Conservation (phyloP, 2,797 vertebrate genomes). For the Coregonus sp. region DNA sequence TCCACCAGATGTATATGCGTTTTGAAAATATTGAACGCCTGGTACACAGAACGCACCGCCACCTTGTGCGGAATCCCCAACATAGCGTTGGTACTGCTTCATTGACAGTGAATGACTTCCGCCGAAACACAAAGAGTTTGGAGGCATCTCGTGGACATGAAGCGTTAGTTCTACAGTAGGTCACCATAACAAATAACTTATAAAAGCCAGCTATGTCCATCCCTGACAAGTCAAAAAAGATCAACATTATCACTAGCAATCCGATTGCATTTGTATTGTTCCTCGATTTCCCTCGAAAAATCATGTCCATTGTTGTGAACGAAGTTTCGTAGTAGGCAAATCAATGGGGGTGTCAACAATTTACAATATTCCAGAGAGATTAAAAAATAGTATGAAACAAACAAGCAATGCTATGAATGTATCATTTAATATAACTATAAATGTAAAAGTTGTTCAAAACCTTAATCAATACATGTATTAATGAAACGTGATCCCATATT, state of each 20-base stretch:
- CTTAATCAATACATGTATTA: not conserved
- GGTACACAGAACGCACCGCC: no score
- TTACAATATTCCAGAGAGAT: not conserved
- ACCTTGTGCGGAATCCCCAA: no score
- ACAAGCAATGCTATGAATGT: not conserved
- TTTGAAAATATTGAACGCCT: not conserved
- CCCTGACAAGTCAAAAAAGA: not conserved
- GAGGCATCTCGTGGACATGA: no score
- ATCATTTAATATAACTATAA: no score
- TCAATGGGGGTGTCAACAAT: not conserved
- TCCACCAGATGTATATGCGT: not conserved
- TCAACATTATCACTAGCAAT: not conserved
- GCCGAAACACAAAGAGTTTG: no score
- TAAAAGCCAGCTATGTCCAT: not conserved
- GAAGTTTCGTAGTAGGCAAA: not conserved
- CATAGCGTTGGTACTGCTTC: no score
- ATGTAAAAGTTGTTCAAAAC: not conserved
- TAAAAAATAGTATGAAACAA: not conserved
- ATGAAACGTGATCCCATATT: accelerated
- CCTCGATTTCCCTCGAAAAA: not conserved
- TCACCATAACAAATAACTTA: not conserved
- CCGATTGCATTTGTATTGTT: not conserved
- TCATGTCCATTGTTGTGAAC: not conserved
- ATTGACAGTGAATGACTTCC: no score
- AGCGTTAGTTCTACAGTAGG: not conserved